phyloP scores from a whole-genome alignment of 2,797 vertebrate genomes.

The Poeciliopsis gracilis region DNA sequence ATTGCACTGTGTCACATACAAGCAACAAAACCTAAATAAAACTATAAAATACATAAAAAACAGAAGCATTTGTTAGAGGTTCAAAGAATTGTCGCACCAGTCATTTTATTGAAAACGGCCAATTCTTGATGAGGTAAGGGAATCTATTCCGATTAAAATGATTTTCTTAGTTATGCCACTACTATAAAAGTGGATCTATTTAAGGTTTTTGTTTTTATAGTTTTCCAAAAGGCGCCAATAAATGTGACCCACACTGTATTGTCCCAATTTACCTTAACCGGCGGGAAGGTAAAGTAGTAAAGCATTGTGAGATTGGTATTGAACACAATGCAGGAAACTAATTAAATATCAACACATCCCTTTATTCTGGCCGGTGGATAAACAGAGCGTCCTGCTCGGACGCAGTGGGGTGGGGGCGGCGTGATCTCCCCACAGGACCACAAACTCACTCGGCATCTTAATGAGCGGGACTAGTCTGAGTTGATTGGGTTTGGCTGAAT shows the following conservation, averaged over 20 bases:
- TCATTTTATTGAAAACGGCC: not conserved
- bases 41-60: not conserved
- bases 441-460: slow-evolving; percentile 24
- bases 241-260: not conserved
- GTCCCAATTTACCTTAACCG: not conserved
- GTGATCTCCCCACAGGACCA: slow-evolving; percentile 8
- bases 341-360: slow-evolving; percentile 24
- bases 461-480: slow-evolving; percentile 7
- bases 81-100: not conserved
- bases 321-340: slow-evolving; percentile 17
- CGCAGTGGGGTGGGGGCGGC: slow-evolving; percentile 7
- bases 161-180: not conserved
- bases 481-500: slow-evolving; percentile 33
- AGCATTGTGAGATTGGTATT: slow-evolving; percentile 15
- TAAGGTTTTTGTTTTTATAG: not conserved
- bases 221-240: not conserved
- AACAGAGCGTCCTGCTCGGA: slow-evolving; percentile 27
- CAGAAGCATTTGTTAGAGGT: not conserved
- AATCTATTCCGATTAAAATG: not conserved
- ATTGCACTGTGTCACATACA: not conserved
- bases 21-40: not conserved
- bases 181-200: not conserved
- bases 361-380: slow-evolving; percentile 27
- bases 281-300: slow-evolving; percentile 7
- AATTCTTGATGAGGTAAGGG: not conserved